These are phyloP conservation scores for Lophura nycthemera DNA, from an alignment of 2,113 vertebrate genomes.

Conservation along the genomic window DNA sequence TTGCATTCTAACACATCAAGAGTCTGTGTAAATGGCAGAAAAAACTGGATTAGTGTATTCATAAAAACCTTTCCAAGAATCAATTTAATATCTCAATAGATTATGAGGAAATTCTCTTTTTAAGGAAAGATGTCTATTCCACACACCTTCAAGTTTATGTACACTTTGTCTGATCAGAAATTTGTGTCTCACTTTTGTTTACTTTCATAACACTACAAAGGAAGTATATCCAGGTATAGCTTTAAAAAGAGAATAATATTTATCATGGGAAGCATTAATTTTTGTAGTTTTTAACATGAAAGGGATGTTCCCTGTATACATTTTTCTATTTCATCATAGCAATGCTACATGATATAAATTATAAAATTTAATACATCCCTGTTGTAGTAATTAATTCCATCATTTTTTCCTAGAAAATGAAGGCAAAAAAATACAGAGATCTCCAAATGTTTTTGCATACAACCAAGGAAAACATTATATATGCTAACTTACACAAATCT, in stretches of 20 bases:
- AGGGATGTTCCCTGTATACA: constrained; percentile 4
- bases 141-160: neutral
- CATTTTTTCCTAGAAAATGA: constrained; percentile 35
- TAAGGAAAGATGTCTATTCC: neutral
- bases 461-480: neutral
- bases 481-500: neutral
- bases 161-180: neutral
- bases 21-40: neutral
- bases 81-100: neutral
- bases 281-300: constrained; percentile 36
- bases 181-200: neutral
- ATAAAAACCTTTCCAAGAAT: neutral
- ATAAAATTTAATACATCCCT: constrained; percentile 26
- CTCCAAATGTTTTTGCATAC: constrained; percentile 34
- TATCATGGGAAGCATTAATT: constrained; percentile 12
- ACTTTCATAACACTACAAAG: neutral
- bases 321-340: constrained; percentile 41
- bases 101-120: neutral
- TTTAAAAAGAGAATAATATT: constrained; percentile 22
- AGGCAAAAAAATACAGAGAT: constrained; percentile 37
- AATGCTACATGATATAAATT: constrained; percentile 45
- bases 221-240: neutral
- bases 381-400: constrained; percentile 41
- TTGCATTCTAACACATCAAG: neutral
- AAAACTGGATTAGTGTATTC: neutral